Conservation (phyloP, 2,797 vertebrate species). For the Sebastes wilsoni region DNA sequence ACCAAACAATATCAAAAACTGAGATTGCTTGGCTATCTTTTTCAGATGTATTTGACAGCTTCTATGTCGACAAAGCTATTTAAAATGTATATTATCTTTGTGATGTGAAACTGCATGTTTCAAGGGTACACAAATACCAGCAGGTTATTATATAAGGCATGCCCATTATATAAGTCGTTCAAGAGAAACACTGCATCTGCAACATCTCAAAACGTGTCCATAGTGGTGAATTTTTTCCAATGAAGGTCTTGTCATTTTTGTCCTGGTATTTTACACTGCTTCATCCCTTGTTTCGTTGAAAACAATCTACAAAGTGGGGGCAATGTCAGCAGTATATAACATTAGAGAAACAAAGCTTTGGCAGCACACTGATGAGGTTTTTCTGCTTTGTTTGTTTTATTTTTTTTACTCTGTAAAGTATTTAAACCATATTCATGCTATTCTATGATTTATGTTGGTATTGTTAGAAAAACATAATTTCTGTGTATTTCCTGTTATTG, state of each 20-base stretch:
- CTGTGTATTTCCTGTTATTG: constrained; percentile 64
- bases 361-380: constrained; percentile 20
- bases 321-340: not conserved
- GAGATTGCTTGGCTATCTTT: not conserved
- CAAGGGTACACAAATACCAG: not conserved
- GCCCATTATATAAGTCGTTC: constrained; percentile 5
- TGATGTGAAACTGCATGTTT: constrained; percentile 47
- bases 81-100: constrained; percentile 35
- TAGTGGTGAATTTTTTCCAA: not conserved
- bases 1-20: not conserved
- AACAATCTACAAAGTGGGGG: not conserved
- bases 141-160: constrained; percentile 27
- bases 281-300: not conserved
- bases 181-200: constrained; percentile 8
- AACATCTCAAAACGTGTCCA: not conserved
- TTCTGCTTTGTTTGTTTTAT: constrained; percentile 39
- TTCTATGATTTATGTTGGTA: constrained; percentile 43
- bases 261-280: not conserved
- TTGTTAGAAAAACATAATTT: constrained; percentile 39
- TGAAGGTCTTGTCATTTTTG: not conserved
- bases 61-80: constrained; percentile 15
- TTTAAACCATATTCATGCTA: constrained; percentile 75
- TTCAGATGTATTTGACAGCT: constrained; percentile 9
- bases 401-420: constrained; percentile 73
- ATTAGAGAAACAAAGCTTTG: constrained; percentile 13